These are phyloP conservation scores for Lutjanus argentimaculatus DNA, from an alignment of 2,797 vertebrate species.

Conservation along the genomic window DNA sequence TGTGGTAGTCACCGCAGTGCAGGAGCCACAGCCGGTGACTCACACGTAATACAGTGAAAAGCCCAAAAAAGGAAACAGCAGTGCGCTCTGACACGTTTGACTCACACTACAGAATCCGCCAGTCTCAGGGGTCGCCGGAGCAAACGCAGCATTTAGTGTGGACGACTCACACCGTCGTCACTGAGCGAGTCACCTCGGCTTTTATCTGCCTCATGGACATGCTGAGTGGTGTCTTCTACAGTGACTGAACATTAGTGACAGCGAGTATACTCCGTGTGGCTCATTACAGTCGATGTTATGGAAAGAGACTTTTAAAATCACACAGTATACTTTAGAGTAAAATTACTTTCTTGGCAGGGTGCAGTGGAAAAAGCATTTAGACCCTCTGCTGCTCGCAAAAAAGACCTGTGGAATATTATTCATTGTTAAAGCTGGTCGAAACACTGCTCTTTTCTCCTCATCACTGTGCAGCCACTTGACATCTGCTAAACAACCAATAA, in stretches of 20 bases:
- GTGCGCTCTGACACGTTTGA: constrained; percentile 69
- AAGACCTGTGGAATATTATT: constrained; percentile 47
- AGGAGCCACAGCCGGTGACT: constrained; percentile 73
- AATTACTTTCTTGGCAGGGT: constrained; percentile 74
- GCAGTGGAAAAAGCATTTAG: constrained; percentile 74
- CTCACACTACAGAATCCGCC: constrained; percentile 62
- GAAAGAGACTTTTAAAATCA: constrained; percentile 49
- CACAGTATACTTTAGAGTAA: constrained; percentile 54
- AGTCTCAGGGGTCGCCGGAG: constrained; percentile 45
- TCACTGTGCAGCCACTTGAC: constrained; percentile 34
- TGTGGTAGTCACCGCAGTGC: constrained; percentile 48
- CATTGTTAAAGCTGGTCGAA: constrained; percentile 35
- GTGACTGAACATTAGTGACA: constrained; percentile 29
- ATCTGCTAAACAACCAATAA: constrained; percentile 44
- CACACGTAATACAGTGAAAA: constrained; percentile 75
- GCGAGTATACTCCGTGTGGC: constrained; percentile 47
- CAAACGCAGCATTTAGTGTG: constrained; percentile 48
- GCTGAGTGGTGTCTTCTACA: neutral
- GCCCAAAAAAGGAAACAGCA: constrained; percentile 82
- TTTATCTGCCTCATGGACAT: constrained; percentile 16
- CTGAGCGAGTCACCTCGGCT: constrained; percentile 47
- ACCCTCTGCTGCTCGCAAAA: constrained; percentile 42
- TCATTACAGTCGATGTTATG: constrained; percentile 52
- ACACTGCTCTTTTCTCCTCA: constrained; percentile 22
- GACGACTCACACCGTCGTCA: constrained; percentile 59